Conservation (phyloP, 2,888 invertebrate species). For the Aleiodes testaceus region DNA sequence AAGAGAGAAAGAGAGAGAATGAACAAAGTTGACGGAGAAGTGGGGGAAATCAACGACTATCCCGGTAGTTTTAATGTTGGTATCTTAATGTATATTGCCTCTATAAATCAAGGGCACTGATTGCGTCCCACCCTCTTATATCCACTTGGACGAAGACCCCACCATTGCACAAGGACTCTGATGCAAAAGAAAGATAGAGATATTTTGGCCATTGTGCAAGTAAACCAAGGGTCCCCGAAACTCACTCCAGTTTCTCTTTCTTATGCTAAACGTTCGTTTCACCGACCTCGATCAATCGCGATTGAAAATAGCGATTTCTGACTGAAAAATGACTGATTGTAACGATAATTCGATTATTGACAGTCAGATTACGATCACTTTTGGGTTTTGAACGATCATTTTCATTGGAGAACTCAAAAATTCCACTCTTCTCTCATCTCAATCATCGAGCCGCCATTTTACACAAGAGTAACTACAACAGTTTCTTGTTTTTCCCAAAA, state of each 20-base stretch:
- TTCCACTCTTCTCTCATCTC: no score
- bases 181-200: constrained; percentile 37
- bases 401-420: no score
- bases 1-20: constrained; percentile 10
- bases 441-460: no score
- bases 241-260: constrained; percentile 57
- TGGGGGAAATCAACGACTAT: constrained; percentile 61
- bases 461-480: not conserved
- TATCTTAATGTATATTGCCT: constrained; percentile 73
- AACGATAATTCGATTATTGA: no score
- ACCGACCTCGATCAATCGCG: constrained; percentile 52
- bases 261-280: constrained; percentile 63
- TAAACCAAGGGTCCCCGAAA: constrained; percentile 28
- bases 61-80: constrained; percentile 72
- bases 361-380: no score
- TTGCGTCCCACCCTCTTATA: constrained; percentile 65
- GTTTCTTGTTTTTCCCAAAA: not conserved
- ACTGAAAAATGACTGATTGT: no score
- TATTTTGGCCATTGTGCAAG: constrained; percentile 59
- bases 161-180: constrained; percentile 40
- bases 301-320: constrained; percentile 25
- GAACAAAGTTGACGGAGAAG: constrained; percentile 25
- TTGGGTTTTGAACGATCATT: no score
- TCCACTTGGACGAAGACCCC: constrained; percentile 43
- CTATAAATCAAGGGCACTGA: constrained; percentile 73